phyloP scores from a whole-genome alignment of 2,113 vertebrate species.

The Hoplias malabaricus region DNA sequence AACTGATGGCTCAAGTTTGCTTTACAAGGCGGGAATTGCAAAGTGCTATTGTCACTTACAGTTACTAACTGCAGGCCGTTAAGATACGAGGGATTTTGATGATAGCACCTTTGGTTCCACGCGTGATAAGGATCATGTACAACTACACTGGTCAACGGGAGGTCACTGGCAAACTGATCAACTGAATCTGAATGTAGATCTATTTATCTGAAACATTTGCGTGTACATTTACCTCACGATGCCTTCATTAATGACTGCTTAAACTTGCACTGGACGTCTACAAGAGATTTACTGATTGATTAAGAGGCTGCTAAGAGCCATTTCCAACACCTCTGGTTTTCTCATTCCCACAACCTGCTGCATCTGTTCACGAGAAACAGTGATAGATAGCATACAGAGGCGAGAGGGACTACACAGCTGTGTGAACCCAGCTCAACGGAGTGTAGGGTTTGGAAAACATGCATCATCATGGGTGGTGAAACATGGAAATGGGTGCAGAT shows the following conservation, averaged over 20 bases:
- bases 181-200: too few relatives aligned
- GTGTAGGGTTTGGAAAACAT: neutral
- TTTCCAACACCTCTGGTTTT: neutral
- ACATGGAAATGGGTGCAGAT: neutral
- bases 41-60: neutral
- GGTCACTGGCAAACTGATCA: too few relatives aligned
- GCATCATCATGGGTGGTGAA: neutral
- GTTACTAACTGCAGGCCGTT: neutral
- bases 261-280: too few relatives aligned
- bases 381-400: neutral
- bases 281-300: neutral
- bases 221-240: neutral
- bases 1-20: neutral
- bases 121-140: neutral
- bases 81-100: neutral
- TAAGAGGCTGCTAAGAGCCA: neutral
- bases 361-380: neutral
- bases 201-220: neutral
- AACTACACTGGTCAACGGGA: neutral
- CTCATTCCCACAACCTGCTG: neutral
- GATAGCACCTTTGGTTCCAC: neutral
- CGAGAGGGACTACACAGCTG: constrained; percentile 10
- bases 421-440: neutral
- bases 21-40: neutral
- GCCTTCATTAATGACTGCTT: neutral